Evolutionary conservation across 2,888 invertebrate genomes (phyloP).

Genomic region (Nymphalis polychloros): DNA sequence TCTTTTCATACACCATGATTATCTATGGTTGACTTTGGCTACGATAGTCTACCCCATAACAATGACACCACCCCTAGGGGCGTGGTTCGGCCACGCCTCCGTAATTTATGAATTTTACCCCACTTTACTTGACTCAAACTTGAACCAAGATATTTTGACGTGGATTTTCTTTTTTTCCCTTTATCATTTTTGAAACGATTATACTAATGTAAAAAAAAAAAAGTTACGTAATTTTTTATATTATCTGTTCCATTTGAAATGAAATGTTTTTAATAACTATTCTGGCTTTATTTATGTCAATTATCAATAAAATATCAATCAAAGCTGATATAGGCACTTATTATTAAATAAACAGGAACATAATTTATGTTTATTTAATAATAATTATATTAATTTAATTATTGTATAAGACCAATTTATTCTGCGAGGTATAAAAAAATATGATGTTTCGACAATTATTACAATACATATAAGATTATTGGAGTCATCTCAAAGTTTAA

Average conservation of each 20-base stretch:
- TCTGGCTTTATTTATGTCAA: background rate
- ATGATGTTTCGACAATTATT: too few species aligned
- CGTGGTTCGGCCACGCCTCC: conserved; percentile 44
- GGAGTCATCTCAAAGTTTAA: too few species aligned
- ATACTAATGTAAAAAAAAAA: background rate
- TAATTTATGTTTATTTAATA: too few species aligned
- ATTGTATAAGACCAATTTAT: too few species aligned
- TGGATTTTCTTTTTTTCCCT: background rate
- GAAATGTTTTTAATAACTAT: background rate
- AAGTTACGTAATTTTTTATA: too few species aligned
- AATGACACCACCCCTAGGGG: conserved; percentile 35
- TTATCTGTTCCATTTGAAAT: too few species aligned
- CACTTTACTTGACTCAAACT: conserved; percentile 18
- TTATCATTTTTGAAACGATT: background rate
- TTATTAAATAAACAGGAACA: too few species aligned
- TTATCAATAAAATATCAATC: background rate
- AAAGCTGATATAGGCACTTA: too few species aligned
- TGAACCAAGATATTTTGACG: conserved; percentile 9
- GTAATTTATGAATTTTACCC: conserved; percentile 40
- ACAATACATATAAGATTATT: too few species aligned
- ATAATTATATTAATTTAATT: too few species aligned
- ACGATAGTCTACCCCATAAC: conserved; percentile 24
- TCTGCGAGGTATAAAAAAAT: too few species aligned
- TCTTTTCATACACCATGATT: background rate
- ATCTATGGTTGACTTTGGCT: background rate